Conservation (phyloP, 2,113 vertebrate species). For the Percopsis transmontana region DNA sequence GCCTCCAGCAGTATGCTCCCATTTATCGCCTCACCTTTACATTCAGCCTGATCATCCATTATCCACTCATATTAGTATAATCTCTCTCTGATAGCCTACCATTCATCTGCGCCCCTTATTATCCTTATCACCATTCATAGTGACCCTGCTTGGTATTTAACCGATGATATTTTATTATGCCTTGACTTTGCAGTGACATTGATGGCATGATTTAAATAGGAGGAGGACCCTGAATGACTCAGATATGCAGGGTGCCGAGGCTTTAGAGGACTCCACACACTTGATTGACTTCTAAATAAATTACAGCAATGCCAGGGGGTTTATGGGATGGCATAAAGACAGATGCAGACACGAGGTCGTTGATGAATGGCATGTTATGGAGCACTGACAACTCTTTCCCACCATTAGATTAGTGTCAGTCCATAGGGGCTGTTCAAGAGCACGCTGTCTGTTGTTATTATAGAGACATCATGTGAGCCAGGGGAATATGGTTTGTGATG, state of each 20-base stretch:
- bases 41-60: not conserved
- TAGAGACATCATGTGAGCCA: no score
- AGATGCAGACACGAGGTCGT: not conserved
- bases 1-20: not conserved
- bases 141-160: constrained; percentile 21
- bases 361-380: constrained; percentile 36
- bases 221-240: not conserved
- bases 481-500: no score
- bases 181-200: constrained; percentile 45
- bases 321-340: not conserved
- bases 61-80: constrained; percentile 13
- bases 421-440: no score
- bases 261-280: constrained; percentile 10
- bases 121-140: constrained; percentile 12
- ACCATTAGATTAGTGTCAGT: not conserved
- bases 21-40: not conserved
- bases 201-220: constrained; percentile 38
- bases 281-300: constrained; percentile 30
- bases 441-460: no score
- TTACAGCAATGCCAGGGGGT: constrained; percentile 21
- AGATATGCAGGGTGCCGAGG: not conserved
- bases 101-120: constrained; percentile 4
- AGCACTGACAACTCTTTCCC: constrained; percentile 1
- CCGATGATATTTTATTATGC: constrained; percentile 34
- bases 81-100: constrained; percentile 3